Conservation (phyloP, 2,797 vertebrate species). For the Hoplostethus mediterraneus region DNA sequence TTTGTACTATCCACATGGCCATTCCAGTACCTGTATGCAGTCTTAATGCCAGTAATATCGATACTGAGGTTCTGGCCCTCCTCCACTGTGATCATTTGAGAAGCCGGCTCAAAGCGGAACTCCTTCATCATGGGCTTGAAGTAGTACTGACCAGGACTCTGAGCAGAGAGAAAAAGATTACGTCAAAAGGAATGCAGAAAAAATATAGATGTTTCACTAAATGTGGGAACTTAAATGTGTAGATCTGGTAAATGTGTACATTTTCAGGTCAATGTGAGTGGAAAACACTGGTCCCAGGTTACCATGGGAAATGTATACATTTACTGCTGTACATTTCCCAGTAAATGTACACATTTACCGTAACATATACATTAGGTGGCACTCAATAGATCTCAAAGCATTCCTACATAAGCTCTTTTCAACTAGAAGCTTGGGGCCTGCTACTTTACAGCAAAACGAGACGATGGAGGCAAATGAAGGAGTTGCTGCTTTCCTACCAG, state of each 20-base stretch:
- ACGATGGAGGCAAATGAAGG: neutral
- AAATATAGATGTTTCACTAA: neutral
- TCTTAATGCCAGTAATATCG: constrained; percentile 92
- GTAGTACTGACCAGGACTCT: constrained; percentile 99
- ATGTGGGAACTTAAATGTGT: too few species aligned
- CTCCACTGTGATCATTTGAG: constrained; percentile 97
- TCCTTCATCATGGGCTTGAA: constrained; percentile 99
- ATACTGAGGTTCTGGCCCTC: constrained; percentile 96
- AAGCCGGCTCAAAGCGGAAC: constrained; percentile 95
- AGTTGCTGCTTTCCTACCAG: constrained; percentile 83
- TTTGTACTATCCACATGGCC: neutral
- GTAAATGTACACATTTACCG: too few species aligned
- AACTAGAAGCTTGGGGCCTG: neutral
- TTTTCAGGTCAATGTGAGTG: too few species aligned
- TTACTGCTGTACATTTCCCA: too few species aligned
- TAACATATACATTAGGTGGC: neutral
- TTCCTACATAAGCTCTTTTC: neutral
- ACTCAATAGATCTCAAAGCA: neutral
- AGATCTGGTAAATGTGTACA: too few species aligned
- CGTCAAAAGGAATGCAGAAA: neutral
- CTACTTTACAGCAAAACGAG: neutral
- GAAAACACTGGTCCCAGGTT: too few species aligned
- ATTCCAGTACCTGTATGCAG: constrained; percentile 92
- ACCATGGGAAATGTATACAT: too few species aligned
- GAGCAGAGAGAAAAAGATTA: constrained; percentile 16